Evolutionary conservation across 1,140 invertebrate species (phyloP).

Genomic region (Lineus longissimus): DNA sequence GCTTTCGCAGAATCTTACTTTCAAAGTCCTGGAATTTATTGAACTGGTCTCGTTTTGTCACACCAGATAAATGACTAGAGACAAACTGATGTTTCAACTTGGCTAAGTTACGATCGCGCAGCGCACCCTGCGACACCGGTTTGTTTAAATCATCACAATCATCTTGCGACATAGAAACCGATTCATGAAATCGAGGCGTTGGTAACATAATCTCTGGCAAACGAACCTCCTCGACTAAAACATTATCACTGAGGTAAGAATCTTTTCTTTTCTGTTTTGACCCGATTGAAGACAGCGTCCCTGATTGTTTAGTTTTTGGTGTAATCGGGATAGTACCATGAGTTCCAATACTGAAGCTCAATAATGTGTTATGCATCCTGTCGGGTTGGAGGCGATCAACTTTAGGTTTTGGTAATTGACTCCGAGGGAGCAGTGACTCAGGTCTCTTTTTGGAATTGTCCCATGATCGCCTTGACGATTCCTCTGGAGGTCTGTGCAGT

Average conservation of each 20-base stretch:
- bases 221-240: conserved; percentile 35
- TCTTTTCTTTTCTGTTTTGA: not conserved
- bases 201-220: conserved; percentile 34
- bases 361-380: conserved; percentile 12
- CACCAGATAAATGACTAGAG: conserved; percentile 33
- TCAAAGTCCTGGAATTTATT: conserved; percentile 40
- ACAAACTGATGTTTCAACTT: conserved; percentile 31
- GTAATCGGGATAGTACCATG: conserved; percentile 2
- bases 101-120: not conserved
- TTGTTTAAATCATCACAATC: conserved; percentile 26
- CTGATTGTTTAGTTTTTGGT: not conserved
- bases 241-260: conserved; percentile 17
- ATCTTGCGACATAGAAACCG: conserved; percentile 19
- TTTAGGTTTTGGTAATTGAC: not conserved
- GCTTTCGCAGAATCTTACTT: conserved; percentile 33
- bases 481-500: conserved; percentile 28
- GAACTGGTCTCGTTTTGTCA: conserved; percentile 48
- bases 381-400: too few species aligned
- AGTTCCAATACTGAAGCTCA: conserved; percentile 19
- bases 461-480: conserved; percentile 23
- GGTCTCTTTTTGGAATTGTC: conserved; percentile 21
- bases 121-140: conserved; percentile 7
- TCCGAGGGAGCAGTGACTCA: not conserved
- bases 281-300: not conserved
- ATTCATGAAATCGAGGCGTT: conserved; percentile 7